These are phyloP conservation scores for Tinea pellionella DNA, from an alignment of 2,888 invertebrate genomes.

Conservation along the genomic window DNA sequence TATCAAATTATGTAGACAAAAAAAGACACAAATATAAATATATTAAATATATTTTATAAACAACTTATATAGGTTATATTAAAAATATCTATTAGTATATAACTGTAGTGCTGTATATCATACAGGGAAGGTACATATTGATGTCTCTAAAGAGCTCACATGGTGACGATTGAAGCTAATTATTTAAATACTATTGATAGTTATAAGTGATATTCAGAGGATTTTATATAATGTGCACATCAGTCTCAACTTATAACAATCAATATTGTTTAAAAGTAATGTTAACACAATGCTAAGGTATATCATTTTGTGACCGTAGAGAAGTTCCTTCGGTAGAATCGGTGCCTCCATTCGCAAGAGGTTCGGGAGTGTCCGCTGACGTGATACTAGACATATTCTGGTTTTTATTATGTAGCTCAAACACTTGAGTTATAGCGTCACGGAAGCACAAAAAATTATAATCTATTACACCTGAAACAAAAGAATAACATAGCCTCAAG, in stretches of 20 bases:
- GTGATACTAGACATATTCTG: slow-evolving; percentile 38
- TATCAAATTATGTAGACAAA: background rate
- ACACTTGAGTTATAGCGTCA: slow-evolving; percentile 95
- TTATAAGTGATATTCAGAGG: too few species aligned
- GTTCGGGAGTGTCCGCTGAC: slow-evolving; percentile 18
- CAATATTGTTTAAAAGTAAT: background rate
- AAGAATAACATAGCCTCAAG: slow-evolving; percentile 15
- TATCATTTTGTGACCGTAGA: slow-evolving; percentile 16
- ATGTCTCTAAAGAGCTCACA: background rate
- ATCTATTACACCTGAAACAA: slow-evolving; percentile 89
- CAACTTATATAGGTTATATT: background rate
- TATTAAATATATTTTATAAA: slow-evolving; percentile 5
- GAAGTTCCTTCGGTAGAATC: slow-evolving; percentile 40
- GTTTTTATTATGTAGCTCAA: slow-evolving; percentile 84
- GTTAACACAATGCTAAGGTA: slow-evolving; percentile 16
- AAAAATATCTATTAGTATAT: background rate
- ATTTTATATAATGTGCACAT: background rate
- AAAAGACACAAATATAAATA: background rate
- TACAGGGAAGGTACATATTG: background rate
- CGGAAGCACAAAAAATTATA: slow-evolving; percentile 98
- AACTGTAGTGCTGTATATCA: background rate
- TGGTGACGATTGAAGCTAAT: background rate
- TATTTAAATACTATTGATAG: too few species aligned
- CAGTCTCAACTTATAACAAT: background rate
- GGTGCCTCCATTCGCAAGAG: slow-evolving; percentile 44